Conservation (phyloP, 2,113 vertebrate genomes). For the Catharus minimus region DNA sequence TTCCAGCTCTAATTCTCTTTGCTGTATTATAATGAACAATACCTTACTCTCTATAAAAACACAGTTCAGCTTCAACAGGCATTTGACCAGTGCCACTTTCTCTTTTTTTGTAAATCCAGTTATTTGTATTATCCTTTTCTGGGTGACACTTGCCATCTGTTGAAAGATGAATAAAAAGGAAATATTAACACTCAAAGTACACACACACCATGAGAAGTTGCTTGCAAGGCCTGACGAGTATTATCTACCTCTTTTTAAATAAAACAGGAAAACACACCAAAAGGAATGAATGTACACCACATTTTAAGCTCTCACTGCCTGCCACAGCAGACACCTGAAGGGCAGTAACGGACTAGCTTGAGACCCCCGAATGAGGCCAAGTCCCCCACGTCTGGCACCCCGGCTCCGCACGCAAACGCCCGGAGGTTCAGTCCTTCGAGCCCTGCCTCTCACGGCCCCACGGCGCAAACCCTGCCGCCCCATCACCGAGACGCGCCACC, state of each 20-base stretch:
- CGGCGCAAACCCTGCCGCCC: rapidly evolving
- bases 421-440: neutral
- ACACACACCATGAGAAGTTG: rapidly evolving
- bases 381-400: too few relatives aligned
- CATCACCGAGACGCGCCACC: rapidly evolving
- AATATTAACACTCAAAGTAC: rapidly evolving
- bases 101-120: conserved; percentile 77
- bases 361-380: neutral
- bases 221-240: too few relatives aligned
- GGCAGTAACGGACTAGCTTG: rapidly evolving
- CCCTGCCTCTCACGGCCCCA: too few relatives aligned
- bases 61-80: conserved; percentile 71
- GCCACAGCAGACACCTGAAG: neutral
- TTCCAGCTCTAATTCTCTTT: neutral
- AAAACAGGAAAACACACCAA: neutral
- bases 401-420: neutral
- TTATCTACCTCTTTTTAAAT: neutral
- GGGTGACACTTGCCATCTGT: conserved; percentile 58
- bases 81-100: conserved; percentile 49
- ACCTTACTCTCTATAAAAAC: conserved; percentile 73
- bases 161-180: neutral
- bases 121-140: conserved; percentile 70
- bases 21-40: neutral
- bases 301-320: neutral
- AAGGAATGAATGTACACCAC: rapidly evolving